Conservation (phyloP, 2,888 invertebrate genomes). For the Diaphora mendica region DNA sequence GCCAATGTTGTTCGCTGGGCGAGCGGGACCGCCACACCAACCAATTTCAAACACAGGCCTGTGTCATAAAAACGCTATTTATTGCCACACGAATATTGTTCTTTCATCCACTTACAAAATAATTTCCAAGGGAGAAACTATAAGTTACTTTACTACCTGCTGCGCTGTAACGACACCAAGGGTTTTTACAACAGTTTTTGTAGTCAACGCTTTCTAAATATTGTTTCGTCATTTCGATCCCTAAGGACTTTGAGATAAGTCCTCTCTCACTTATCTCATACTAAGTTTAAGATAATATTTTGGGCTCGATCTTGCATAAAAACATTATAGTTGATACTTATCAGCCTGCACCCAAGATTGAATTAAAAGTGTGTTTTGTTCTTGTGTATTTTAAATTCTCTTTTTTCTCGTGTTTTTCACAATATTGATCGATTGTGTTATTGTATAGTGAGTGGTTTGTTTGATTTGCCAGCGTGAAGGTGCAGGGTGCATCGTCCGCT, state of each 20-base stretch:
- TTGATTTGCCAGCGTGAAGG: conserved; percentile 63
- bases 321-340: conserved; percentile 40
- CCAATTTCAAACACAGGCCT: conserved; percentile 20
- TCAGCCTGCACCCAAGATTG: conserved; percentile 37
- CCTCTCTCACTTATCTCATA: conserved; percentile 74
- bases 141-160: conserved; percentile 72
- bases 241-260: conserved; percentile 70
- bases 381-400: conserved; percentile 19
- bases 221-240: conserved; percentile 64
- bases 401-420: neutral
- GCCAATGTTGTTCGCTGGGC: conserved; percentile 60
- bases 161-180: conserved; percentile 65
- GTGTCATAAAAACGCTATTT: conserved; percentile 71
- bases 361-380: conserved; percentile 43
- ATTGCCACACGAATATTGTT: conserved; percentile 72
- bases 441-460: conserved; percentile 47
- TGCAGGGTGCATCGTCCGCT: conserved; percentile 80
- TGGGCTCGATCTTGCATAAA: conserved; percentile 52
- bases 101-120: conserved; percentile 68
- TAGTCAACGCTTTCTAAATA: conserved; percentile 71
- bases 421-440: conserved; percentile 36
- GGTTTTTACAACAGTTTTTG: conserved; percentile 70
- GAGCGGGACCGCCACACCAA: conserved; percentile 48
- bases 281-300: conserved; percentile 66
- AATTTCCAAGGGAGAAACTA: conserved; percentile 60